Evolutionary conservation across 2,888 invertebrate genomes (phyloP), one percentile per base, ranked within the genome.

Genomic region (Clivina fossor): DNA sequence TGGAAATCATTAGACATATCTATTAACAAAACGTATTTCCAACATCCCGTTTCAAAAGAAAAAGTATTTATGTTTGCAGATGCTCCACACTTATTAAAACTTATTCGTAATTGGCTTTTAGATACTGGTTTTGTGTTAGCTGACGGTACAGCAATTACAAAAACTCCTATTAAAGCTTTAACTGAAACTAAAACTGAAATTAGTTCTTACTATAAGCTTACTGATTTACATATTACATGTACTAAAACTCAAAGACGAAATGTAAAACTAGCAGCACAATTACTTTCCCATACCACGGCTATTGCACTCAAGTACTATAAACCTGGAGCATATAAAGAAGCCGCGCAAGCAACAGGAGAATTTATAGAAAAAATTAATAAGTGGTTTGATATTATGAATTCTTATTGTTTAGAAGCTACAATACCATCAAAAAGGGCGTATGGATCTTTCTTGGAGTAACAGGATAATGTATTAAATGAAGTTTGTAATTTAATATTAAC

Each of bases 331-430:
- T 48, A 61, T 44, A 55, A 58, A 54, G 18, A 55, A 24, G 18
- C 38, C 24, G 48, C 58, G 3, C 24, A 7, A 33, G 33, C 55
- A 15, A 57, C 58, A n/a, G 65, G 60, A 7, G 56, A 63, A 22
- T 66, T 66, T 57, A 57, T 65, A 18, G 58, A 62, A 28, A 7
- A 58, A 22, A 57, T 65, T 0, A 66, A 64, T 54, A 40, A 35
- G n/a, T 67, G 67, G 67, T 66, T 66, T 56, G 64, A 66, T 51
- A 26, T 67, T 1, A 57, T 64, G 51, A 64, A 67, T 53, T 59
- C 58, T 1, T 63, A 60, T 18, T 51, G 49, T 22, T 43, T 57
- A 28, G 19, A 26, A 20, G 37, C 50, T 24, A 22, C 47, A 5
- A 28, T 62, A 4, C 40, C 49, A 22, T 38, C 50, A n/a, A 64